These are phyloP conservation scores for Marronus borbonicus DNA, from an alignment of 2,888 invertebrate species.

Conservation along the genomic window DNA sequence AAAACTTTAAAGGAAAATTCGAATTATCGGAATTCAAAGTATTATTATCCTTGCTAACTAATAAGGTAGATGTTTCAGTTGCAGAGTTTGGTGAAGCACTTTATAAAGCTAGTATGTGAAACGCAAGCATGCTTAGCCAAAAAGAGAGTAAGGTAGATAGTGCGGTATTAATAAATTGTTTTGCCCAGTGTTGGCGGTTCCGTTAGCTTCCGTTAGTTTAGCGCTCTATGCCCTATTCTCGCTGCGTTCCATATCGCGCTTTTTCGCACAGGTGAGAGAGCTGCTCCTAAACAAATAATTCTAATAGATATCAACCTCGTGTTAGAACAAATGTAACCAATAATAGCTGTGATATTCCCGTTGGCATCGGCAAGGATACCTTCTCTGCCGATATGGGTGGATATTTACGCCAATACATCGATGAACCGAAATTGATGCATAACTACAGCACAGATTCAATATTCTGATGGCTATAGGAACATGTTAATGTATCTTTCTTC, in stretches of 20 bases:
- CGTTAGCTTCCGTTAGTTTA: no score
- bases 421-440: background rate
- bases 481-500: no score
- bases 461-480: no score
- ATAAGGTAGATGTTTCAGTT: background rate
- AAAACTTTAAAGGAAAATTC: no score
- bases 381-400: background rate
- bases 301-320: conserved; percentile 11
- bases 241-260: background rate
- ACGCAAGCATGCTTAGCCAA: background rate
- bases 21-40: no score
- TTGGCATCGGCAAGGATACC: background rate
- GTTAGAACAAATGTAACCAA: conserved; percentile 15
- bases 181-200: background rate
- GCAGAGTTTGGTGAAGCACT: background rate
- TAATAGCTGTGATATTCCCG: background rate
- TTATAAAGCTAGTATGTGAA: background rate
- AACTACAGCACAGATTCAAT: background rate
- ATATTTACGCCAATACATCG: background rate
- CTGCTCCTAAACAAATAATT: conserved; percentile 14
- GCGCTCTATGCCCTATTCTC: background rate
- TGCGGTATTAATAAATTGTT: conserved; percentile 23
- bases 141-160: conserved; percentile 13
- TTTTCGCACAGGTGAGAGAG: background rate
- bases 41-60: background rate